Evolutionary conservation across 2,113 vertebrate species (phyloP).

Genomic region (Chauna torquata): DNA sequence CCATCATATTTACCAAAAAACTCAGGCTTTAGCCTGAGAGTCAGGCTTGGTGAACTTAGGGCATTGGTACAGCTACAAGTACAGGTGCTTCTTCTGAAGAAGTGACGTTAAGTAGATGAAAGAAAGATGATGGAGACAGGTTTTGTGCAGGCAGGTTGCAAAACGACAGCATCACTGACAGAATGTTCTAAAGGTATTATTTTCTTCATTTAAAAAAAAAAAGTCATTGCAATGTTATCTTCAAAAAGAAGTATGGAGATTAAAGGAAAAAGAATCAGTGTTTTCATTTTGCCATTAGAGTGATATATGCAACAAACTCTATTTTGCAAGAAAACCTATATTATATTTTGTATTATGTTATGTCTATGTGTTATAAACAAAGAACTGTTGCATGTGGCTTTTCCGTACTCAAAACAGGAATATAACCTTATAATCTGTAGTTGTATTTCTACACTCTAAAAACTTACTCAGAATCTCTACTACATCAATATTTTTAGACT

Average conservation of each 20-base stretch:
- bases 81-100: neutral
- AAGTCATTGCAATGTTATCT: neutral
- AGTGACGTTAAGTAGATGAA: neutral
- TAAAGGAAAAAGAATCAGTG: neutral
- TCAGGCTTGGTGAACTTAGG: neutral
- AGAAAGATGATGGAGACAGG: conserved; percentile 8
- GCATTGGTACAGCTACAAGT: neutral
- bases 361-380: neutral
- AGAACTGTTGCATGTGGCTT: neutral
- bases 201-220: neutral
- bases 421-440: neutral
- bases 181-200: conserved; percentile 36
- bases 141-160: conserved; percentile 40
- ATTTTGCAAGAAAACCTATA: neutral
- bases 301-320: neutral
- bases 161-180: conserved; percentile 3
- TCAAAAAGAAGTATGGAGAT: neutral
- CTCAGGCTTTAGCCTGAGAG: neutral
- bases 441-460: neutral
- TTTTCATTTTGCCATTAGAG: neutral
- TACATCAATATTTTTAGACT: neutral
- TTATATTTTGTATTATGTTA: neutral
- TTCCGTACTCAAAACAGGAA: neutral
- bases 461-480: neutral
- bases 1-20: neutral